These are phyloP conservation scores for Acanthisitta chloris DNA, from an alignment of 2,113 vertebrate species.

Conservation along the genomic window DNA sequence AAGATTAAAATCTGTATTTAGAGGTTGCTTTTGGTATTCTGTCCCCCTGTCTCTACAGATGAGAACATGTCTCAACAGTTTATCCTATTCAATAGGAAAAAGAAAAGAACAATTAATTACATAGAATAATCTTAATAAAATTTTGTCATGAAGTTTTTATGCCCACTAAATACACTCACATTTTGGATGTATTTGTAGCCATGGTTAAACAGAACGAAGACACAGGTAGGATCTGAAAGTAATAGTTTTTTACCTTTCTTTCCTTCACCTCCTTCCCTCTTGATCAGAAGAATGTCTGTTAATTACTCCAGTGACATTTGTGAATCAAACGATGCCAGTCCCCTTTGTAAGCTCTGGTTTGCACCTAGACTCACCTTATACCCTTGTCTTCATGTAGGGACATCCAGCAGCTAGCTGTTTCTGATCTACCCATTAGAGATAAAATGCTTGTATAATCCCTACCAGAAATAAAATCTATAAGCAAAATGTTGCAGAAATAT, in stretches of 20 bases:
- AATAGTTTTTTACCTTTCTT: not conserved
- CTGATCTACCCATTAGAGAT: not conserved
- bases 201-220: not conserved
- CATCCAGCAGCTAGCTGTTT: not conserved
- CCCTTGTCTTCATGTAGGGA: not conserved
- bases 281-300: not conserved
- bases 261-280: not conserved
- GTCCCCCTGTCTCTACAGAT: not conserved
- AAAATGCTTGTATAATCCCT: not conserved
- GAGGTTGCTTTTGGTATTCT: not conserved
- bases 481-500: not conserved
- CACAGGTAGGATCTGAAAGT: not conserved
- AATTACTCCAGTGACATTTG: not conserved
- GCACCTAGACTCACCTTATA: not conserved
- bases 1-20: not conserved
- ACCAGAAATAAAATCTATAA: not conserved
- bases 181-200: not conserved
- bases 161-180: not conserved
- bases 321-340: not conserved
- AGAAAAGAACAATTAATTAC: not conserved
- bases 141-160: rapidly evolving
- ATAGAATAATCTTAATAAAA: not conserved
- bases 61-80: not conserved
- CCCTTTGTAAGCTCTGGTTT: not conserved
- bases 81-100: not conserved